A percentile compares a stretch with the other conserved stretches of the same genome.
These are phyloP conservation scores for Potamarius usumacintae DNA, from an alignment of 2,113 vertebrate species.

Conservation along the genomic window DNA sequence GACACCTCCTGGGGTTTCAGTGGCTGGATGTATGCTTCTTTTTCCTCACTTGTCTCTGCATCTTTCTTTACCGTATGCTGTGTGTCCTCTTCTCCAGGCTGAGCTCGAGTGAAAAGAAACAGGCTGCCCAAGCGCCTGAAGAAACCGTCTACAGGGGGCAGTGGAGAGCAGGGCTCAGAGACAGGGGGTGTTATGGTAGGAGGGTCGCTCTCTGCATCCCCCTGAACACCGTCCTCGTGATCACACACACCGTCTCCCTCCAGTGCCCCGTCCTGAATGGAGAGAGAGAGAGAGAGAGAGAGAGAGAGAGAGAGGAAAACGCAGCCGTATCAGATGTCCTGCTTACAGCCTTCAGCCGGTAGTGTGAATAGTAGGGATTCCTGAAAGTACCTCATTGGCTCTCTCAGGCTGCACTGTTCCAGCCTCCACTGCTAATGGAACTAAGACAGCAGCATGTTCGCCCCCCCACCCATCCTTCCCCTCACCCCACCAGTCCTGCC, in stretches of 20 bases:
- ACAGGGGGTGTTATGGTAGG: constrained; percentile 22
- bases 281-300: constrained; percentile 18
- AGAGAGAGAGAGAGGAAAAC: constrained; percentile 28
- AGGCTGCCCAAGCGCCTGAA: constrained; percentile 58
- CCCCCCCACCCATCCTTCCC: constrained; percentile 32
- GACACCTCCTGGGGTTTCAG: constrained; percentile 11
- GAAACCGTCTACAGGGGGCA: constrained; percentile 57
- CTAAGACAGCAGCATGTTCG: constrained; percentile 42
- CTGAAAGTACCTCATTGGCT: constrained; percentile 28
- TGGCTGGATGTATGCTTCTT: constrained; percentile 1
- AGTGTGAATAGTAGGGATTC: not conserved
- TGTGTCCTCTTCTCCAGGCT: constrained; percentile 32
- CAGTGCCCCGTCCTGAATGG: constrained; percentile 31
- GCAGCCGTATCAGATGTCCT: constrained; percentile 17
- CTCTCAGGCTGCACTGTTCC: constrained; percentile 45
- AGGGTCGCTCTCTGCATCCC: constrained; percentile 38
- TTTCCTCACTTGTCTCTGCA: not conserved
- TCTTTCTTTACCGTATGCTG: constrained; percentile 27
- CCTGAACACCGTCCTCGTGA: constrained; percentile 17
- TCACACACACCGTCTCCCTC: constrained; percentile 26
- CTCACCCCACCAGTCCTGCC: constrained; percentile 49
- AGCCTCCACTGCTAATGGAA: constrained; percentile 49
- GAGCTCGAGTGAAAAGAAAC: constrained; percentile 53
- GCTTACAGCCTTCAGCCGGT: not conserved
- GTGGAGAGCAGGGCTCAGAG: constrained; percentile 35